Base-by-base conservation (phyloP, 2,888 invertebrate species). In the Orthosia incerta region DNA sequence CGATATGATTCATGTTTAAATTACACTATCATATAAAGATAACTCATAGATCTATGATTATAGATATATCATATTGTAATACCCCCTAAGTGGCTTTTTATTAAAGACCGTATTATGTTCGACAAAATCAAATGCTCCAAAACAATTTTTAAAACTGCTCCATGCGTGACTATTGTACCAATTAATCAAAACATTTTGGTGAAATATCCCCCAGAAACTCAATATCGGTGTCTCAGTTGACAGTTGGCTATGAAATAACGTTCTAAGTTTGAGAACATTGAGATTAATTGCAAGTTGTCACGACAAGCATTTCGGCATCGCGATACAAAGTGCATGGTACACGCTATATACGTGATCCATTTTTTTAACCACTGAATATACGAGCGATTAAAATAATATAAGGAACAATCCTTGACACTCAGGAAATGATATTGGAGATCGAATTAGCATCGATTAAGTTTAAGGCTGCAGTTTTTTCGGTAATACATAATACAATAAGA, bases 251-350 rank as follows among this genome's bases (percentile, higher is more conserved):
- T 82, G 82, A 84, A 89, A 89, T 89, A 88, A 79, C 80, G 84
- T 86, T 85, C 78, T 76, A 83, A 87, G 84, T 87, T 87, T 74
- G 77, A 85, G 85, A 87, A 83, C 80, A 88, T 87, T 88, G 85
- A 89, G 88, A 88, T 89, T 90, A 91, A 93, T 91, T 87, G 89
- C 85, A 73, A 80, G 82, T 87, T 80, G 86, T 81, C 92, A 92
- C 90, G 92, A 88, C 84, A 86, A 78, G 70, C 75, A 82, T 86
- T 85, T 86, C 80, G 80, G 81, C 67, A 81, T 82, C 76, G 72
- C 78, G 69, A 59, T 76, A 74, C 77, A 72, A 84, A 85, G 80
- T 75, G 77, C 76, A 88, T 71, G 64, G 80, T 76, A 83, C 90
- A 89, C 86, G 87, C 87, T 86, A 87, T 80, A 72, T 76, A 76